Conservation (phyloP, 2,113 vertebrate species). For the Calidris pygmaea region DNA sequence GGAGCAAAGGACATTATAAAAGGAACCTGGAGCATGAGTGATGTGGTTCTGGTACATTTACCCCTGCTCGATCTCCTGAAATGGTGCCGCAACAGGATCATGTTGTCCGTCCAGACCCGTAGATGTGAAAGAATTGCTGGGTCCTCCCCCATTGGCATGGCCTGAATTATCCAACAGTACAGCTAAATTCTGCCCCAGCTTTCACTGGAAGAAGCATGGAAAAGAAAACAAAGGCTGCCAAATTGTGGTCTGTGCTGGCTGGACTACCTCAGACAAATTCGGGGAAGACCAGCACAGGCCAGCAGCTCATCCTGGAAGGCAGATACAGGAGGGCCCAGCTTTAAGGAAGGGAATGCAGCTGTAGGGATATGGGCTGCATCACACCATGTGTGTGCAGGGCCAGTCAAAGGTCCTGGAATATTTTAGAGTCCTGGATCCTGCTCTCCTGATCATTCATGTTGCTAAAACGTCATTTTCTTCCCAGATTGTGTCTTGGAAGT, state of each 20-base stretch:
- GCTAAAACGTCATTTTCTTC: neutral
- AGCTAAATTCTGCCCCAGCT: neutral
- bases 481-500: neutral
- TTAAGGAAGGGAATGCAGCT: neutral
- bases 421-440: neutral
- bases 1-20: neutral
- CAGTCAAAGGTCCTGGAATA: neutral
- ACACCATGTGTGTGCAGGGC: neutral
- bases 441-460: neutral
- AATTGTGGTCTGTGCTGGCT: neutral
- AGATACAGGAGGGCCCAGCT: neutral
- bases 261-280: neutral
- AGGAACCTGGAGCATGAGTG: neutral
- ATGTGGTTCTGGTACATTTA: neutral
- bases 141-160: accelerated
- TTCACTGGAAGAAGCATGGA: neutral
- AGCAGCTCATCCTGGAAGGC: neutral
- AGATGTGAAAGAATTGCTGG: neutral
- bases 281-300: neutral
- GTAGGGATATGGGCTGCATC: neutral
- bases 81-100: neutral
- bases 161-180: neutral
- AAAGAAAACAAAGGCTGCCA: neutral
- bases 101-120: neutral
- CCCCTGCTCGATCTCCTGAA: neutral